Base-by-base conservation (phyloP, 35 echinoderm and acorn worm species). In the Ophioderma brevispina region DNA sequence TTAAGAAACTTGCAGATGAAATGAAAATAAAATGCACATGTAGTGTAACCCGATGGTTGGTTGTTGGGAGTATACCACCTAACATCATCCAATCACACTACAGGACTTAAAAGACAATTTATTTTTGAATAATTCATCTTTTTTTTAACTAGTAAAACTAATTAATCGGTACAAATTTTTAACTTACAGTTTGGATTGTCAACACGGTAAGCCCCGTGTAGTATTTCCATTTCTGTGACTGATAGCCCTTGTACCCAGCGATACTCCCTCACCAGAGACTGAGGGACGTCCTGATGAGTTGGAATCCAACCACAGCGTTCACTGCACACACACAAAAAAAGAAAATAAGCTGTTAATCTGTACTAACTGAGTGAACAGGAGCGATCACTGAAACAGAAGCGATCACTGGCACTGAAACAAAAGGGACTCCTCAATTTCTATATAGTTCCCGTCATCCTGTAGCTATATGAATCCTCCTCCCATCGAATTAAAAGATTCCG, bases 101-200 rank as follows among this genome's bases (percentile, higher is more conserved):
- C 28, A 63, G 28, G 0, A 0, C 55, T 0, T 0, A 63, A 15
- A 63, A 63, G 28, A 63, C 17, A 63, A 63, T 63, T 63, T n/a
- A 63, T 63, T n/a, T 63, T 63, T 63, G 55, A 63, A 18, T 63
- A 18, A 75, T 75, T 25, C 13, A 13, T 30, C 25, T 75, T 3
- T 15, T 75, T 75, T 75, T 75, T 75, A 3, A 0, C n/a, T 11
- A 13, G 64, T 75, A 25, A n/a, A n/a, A n/a, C 64, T 75, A 30
- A 6, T 30, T 30, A 25, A 75, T 10, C 13, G 64, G 25, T 55
- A 28, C 23, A 38, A 79, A 46, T 42, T 14, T 32, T n/a, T n/a
- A n/a, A 92, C 97, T 99, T 49, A 99, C 97, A 95, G 81, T 99
- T 99, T 33, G 97, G 97, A 75, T 99, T 99, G 36, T 99, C 97